These are phyloP conservation scores for Tolmerus cingulatus DNA, from an alignment of 2,888 invertebrate genomes.

Conservation along the genomic window DNA sequence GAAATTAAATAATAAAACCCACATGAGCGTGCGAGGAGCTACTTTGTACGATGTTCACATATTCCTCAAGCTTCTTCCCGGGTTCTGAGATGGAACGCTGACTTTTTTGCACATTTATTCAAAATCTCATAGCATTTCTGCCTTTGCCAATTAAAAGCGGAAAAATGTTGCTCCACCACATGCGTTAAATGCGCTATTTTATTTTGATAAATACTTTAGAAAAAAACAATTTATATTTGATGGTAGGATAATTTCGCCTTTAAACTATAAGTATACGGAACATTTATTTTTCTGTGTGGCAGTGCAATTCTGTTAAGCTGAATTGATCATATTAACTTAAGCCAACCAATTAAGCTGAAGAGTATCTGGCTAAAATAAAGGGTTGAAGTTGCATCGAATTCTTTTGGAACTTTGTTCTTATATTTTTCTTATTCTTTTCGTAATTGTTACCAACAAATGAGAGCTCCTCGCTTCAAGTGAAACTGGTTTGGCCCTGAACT, in stretches of 20 bases:
- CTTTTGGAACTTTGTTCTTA: too few species aligned
- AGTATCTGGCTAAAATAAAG: too few species aligned
- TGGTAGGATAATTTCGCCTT: not conserved
- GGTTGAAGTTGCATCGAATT: too few species aligned
- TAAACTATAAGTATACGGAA: too few species aligned
- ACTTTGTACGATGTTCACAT: not conserved
- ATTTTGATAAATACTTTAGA: not conserved
- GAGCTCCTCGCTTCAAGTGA: too few species aligned
- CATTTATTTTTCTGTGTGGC: too few species aligned
- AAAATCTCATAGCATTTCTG: not conserved
- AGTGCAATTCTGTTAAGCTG: too few species aligned
- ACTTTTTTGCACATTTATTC: not conserved
- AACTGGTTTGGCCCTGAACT: too few species aligned
- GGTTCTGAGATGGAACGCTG: not conserved
- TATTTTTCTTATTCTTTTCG: too few species aligned
- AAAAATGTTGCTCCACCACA: not conserved
- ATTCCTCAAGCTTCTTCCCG: not conserved
- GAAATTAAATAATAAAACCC: not conserved
- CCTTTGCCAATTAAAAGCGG: not conserved
- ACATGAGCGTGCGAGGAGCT: not conserved
- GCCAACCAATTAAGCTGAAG: too few species aligned
- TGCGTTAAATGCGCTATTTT: not conserved
- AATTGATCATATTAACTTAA: too few species aligned
- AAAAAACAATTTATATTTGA: not conserved
- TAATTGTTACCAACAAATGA: not conserved